A percentile compares a stretch with the other conserved stretches of the same genome.
phyloP scores from a whole-genome alignment of 2,113 vertebrate species.

The Xyrauchen texanus region DNA sequence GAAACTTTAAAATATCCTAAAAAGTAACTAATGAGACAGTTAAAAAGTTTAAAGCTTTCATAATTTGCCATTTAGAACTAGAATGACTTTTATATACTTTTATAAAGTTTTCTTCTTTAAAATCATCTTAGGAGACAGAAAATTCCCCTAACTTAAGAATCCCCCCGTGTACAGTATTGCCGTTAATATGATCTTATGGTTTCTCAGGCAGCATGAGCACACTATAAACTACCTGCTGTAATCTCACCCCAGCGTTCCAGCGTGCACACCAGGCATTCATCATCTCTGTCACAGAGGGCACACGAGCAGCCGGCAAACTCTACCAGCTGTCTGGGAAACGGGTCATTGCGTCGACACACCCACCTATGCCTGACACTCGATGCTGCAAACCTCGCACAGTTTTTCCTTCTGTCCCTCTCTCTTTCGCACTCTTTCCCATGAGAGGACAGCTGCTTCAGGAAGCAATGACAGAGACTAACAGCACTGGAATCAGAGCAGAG shows the following conservation, averaged over 20 bases:
- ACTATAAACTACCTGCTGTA: not conserved
- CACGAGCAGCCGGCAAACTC: conserved; percentile 1
- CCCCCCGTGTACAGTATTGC: not conserved
- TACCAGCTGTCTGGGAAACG: not conserved
- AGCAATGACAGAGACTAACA: conserved; percentile 4
- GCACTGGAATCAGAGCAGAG: conserved; percentile 1
- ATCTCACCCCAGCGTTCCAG: not conserved
- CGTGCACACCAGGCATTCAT: not conserved
- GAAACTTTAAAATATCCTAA: too few relatives aligned
- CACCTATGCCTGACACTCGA: not conserved
- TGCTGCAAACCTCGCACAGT: not conserved
- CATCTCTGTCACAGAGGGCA: conserved; percentile 2
- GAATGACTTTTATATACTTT: too few relatives aligned
- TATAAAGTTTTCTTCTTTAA: too few relatives aligned
- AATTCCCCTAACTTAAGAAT: not conserved
- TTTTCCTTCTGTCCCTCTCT: conserved; percentile 3
- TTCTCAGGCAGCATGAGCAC: not conserved
- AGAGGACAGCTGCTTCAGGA: conserved; percentile 9
- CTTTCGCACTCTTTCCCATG: not conserved
- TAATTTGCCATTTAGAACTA: too few relatives aligned
- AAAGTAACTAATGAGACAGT: too few relatives aligned
- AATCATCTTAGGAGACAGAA: too few relatives aligned
- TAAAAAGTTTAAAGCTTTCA: too few relatives aligned
- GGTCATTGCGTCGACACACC: conserved; percentile 1
- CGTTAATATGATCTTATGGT: not conserved